Evolutionary conservation across 2,797 vertebrate species (phyloP), one percentile per base, ranked within the genome.

Genomic region (Cirrhinus mrigala): DNA sequence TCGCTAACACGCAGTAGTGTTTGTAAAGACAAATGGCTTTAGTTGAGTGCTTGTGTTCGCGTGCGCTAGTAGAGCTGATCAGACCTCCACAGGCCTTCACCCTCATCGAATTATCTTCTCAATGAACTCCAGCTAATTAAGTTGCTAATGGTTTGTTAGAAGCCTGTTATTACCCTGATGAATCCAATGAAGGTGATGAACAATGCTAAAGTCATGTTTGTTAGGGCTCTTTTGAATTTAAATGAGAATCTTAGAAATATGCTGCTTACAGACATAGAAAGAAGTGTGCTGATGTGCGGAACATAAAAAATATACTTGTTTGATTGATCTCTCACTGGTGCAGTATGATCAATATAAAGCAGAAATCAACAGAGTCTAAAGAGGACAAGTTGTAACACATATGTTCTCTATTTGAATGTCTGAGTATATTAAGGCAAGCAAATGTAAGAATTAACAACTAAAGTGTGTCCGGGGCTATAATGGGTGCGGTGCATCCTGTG

Each of bases 121-220:
- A 81, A 79, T 78, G 85, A 80, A 86, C 81, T 90, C 24, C 75
- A 37, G 85, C 89, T 94, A 94, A 94, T 94, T 92, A 93, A 94
- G 91, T 91, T 93, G 92, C 90, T 92, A 92, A 93, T 92, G 90
- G 90, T 87, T 88, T 66, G 88, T 89, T 83, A 90, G 93, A 91
- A 92, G 92, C 88, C 85, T 93, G 88, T 89, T 91, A 91, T 93
- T 92, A 94, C 92, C 92, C 91, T 52, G 77, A 89, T 91, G 91
- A 87, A 85, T 89, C 90, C 87, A 86, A 82, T 91, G 91, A 88
- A 77, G 44, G 87, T 78, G 91, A 93, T 90, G 91, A 93, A 94
- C 90, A 92, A 76, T 86, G 87, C 75, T 90, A 89, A 91, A 91
- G 88, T 89, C 85, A 89, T 87, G 91, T 94, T 92, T 79, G 71